phyloP scores from a whole-genome alignment of 2,797 vertebrate species.

The Lepus townsendii region DNA sequence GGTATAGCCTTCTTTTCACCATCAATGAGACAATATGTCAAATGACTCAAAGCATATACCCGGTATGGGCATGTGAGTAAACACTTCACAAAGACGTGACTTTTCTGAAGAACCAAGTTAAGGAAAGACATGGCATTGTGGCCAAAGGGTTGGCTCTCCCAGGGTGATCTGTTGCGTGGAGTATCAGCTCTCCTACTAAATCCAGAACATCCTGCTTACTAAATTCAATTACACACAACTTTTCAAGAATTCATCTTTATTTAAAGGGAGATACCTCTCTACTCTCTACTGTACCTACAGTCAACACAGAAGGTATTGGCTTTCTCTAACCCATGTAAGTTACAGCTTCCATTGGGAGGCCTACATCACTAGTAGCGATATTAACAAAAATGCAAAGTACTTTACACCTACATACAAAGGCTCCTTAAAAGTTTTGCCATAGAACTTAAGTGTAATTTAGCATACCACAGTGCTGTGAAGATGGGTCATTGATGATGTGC shows the following conservation, averaged over 20 bases:
- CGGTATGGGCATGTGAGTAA: constrained; percentile 25
- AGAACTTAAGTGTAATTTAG: constrained; percentile 81
- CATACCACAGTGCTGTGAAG: constrained; percentile 79
- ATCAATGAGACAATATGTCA: background rate
- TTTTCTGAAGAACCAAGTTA: constrained; percentile 68
- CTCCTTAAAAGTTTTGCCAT: constrained; percentile 68
- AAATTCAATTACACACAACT: constrained; percentile 85
- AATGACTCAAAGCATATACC: constrained; percentile 47
- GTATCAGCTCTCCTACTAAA: constrained; percentile 32
- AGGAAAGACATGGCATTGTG: constrained; percentile 25
- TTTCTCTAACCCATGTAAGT: constrained; percentile 78
- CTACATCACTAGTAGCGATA: constrained; percentile 55
- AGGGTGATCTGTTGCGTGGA: constrained; percentile 63
- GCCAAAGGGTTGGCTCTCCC: background rate
- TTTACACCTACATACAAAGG: constrained; percentile 73
- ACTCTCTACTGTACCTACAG: constrained; percentile 50
- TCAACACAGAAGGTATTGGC: constrained; percentile 77
- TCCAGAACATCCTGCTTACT: constrained; percentile 62
- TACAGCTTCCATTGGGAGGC: constrained; percentile 68
- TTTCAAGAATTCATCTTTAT: constrained; percentile 77
- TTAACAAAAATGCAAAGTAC: constrained; percentile 77
- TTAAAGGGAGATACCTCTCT: constrained; percentile 66
- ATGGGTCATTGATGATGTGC: constrained; percentile 78
- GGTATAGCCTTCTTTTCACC: constrained; percentile 20
- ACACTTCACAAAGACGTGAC: constrained; percentile 53